phyloP scores from a whole-genome alignment of 2,888 invertebrate species.

The Quadriops clusia region DNA sequence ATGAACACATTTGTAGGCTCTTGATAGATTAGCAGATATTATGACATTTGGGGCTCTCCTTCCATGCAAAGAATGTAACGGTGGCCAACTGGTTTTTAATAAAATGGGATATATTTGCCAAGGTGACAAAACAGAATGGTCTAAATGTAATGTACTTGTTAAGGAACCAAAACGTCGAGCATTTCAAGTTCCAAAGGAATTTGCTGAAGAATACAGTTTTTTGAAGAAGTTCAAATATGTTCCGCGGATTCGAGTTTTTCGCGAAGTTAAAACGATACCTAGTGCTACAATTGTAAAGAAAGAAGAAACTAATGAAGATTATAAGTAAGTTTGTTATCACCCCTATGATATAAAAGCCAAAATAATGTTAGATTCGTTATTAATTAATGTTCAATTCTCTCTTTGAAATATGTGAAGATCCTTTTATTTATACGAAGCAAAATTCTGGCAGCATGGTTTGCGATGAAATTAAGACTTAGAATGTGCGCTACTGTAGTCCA shows the following conservation, averaged over 20 bases:
- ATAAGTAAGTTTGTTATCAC: constrained; percentile 30
- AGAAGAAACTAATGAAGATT: constrained; percentile 23
- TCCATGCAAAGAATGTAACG: constrained; percentile 66
- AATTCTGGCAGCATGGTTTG: no score
- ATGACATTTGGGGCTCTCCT: constrained; percentile 79
- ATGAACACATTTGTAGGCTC: no score
- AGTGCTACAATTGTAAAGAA: constrained; percentile 34
- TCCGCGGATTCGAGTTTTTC: constrained; percentile 45
- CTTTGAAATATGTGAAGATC: no score
- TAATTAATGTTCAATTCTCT: no score
- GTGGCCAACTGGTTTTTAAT: constrained; percentile 56
- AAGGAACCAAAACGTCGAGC: constrained; percentile 59
- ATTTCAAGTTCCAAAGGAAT: constrained; percentile 55
- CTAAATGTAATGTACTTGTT: constrained; percentile 64
- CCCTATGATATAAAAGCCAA: no score
- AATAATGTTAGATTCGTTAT: no score
- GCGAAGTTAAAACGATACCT: constrained; percentile 40
- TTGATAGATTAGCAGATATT: constrained; percentile 69
- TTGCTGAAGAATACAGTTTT: constrained; percentile 42
- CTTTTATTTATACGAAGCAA: no score
- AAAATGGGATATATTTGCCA: constrained; percentile 72
- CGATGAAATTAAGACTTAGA: no score
- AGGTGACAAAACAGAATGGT: constrained; percentile 73
- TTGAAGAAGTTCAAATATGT: constrained; percentile 52
- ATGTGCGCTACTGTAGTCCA: no score